Evolutionary conservation across 2,797 vertebrate species (phyloP).

Genomic region (Hipposideros larvatus): DNA sequence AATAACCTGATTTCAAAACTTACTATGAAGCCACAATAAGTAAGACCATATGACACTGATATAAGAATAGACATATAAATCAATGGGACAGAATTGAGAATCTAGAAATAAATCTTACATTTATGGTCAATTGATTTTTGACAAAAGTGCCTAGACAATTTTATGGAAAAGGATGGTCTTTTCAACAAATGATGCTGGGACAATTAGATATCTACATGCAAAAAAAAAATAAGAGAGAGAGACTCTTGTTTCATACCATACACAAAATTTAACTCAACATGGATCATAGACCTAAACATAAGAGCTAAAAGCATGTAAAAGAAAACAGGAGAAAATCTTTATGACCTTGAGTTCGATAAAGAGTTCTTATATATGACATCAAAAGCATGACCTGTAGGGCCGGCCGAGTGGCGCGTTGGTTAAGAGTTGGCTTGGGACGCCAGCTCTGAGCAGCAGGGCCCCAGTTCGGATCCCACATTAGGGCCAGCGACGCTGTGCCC

Average conservation of each 20-base stretch:
- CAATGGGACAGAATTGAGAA: background rate
- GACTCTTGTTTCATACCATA: background rate
- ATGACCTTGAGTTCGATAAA: background rate
- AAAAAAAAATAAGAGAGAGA: background rate
- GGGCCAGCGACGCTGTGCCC: too few species aligned
- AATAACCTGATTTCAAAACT: background rate
- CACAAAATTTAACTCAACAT: background rate
- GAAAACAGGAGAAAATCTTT: conserved; percentile 7
- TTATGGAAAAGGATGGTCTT: background rate
- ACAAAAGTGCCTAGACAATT: background rate
- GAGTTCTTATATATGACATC: background rate
- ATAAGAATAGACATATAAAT: background rate
- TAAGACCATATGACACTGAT: background rate
- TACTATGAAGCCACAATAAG: background rate
- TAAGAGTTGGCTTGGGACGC: too few species aligned
- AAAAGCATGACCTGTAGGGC: background rate
- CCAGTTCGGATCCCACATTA: too few species aligned
- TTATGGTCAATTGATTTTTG: background rate
- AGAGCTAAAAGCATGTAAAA: background rate
- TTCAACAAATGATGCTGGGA: background rate
- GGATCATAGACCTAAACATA: background rate
- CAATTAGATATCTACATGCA: background rate
- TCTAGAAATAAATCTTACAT: background rate
- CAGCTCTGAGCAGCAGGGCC: too few species aligned
- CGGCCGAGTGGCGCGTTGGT: too few species aligned